These are phyloP conservation scores for Tribolium freemani DNA, from an alignment of 2,888 invertebrate genomes.

Conservation along the genomic window DNA sequence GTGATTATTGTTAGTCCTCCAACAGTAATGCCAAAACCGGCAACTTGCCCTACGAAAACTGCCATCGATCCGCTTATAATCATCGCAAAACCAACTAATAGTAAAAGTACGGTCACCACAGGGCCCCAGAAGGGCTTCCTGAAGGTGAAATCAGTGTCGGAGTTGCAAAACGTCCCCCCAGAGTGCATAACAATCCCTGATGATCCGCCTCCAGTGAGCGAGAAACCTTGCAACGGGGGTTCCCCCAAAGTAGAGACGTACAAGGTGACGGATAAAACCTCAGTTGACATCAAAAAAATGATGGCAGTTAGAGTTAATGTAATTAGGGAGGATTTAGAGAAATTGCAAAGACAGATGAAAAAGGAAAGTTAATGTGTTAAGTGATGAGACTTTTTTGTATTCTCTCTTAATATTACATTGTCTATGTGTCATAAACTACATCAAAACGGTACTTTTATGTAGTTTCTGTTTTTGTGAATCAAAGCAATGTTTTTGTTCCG, in stretches of 20 bases:
- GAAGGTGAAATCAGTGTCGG: conserved; percentile 60
- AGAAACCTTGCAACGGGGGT: background rate
- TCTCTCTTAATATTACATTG: background rate
- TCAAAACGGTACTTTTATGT: conserved; percentile 11
- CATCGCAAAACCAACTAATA: background rate
- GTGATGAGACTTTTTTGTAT: background rate
- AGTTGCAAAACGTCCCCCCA: conserved; percentile 58
- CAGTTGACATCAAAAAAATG: conserved; percentile 48
- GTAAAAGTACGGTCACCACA: too few relatives aligned
- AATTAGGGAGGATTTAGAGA: conserved; percentile 4
- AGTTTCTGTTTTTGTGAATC: background rate
- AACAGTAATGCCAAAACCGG: conserved; percentile 42
- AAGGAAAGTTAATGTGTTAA: background rate
- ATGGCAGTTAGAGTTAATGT: conserved; percentile 38
- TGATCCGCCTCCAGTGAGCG: conserved; percentile 47
- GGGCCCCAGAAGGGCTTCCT: conserved; percentile 47
- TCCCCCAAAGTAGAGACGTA: background rate
- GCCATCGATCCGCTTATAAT: background rate
- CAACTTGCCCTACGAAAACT: conserved; percentile 8
- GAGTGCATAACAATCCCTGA: conserved; percentile 64
- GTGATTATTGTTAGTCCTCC: conserved; percentile 68
- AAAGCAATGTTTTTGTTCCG: too few relatives aligned
- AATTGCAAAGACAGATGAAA: conserved; percentile 3
- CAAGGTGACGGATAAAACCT: background rate
- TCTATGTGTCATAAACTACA: conserved; percentile 14